Percentiles rank a stretch among this genome's conserved stretches.
These are phyloP conservation scores for Megaleporinus macrocephalus DNA, from an alignment of 2,113 vertebrate species.

Conservation along the genomic window DNA sequence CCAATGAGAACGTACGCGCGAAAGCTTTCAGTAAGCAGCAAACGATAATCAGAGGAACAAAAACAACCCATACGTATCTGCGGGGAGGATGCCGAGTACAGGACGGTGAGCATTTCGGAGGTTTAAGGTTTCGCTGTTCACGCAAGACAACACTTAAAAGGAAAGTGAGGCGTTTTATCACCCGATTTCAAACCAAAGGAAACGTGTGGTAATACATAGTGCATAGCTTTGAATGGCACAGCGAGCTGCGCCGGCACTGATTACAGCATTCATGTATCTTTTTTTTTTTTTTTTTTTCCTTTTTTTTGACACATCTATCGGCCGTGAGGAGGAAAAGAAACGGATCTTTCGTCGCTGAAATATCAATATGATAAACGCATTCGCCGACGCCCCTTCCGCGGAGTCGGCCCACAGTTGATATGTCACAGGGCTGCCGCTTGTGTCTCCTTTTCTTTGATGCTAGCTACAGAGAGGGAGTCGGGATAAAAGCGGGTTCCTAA, in stretches of 20 bases:
- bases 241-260: conserved; percentile 67
- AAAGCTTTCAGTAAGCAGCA: conserved; percentile 41
- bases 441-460: conserved; percentile 57
- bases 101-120: conserved; percentile 48
- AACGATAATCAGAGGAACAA: conserved; percentile 36
- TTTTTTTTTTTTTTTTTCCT: no score
- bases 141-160: conserved; percentile 43
- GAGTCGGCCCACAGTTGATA: conserved; percentile 68
- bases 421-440: conserved; percentile 65
- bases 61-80: conserved; percentile 26
- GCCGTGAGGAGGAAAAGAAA: conserved; percentile 50
- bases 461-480: conserved; percentile 49
- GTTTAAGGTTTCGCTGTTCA: conserved; percentile 40
- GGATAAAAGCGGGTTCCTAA: conserved; percentile 40
- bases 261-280: conserved; percentile 67
- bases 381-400: conserved; percentile 65
- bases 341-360: conserved; percentile 70
- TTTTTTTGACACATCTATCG: conserved; percentile 61
- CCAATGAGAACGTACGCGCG: conserved; percentile 61
- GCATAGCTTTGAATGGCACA: conserved; percentile 78
- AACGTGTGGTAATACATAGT: conserved; percentile 63
- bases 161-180: conserved; percentile 53
- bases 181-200: conserved; percentile 57
- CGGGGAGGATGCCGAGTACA: conserved; percentile 33
- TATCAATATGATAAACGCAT: conserved; percentile 85